Percentiles rank a stretch among this genome's conserved stretches.
Conservation (phyloP, 2,113 vertebrate species). For the Anser brachyrhynchus region DNA sequence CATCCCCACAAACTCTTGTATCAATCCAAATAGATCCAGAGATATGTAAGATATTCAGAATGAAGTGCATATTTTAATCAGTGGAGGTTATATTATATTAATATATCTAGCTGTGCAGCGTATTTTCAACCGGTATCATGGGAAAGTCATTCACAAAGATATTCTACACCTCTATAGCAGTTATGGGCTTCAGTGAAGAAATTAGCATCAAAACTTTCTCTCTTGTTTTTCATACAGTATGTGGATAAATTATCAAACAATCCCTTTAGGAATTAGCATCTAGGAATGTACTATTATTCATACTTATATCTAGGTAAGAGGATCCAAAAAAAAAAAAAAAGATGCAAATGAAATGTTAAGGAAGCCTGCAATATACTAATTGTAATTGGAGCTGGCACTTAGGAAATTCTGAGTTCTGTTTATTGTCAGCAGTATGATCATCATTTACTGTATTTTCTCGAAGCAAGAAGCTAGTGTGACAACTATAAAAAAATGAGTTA, state of each 20-base stretch:
- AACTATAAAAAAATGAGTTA: not conserved
- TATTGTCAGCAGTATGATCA: not conserved
- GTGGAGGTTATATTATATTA: not conserved
- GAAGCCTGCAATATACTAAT: not conserved
- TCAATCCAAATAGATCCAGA: not conserved
- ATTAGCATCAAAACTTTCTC: not conserved
- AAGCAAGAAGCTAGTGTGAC: not conserved
- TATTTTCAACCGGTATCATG: not conserved
- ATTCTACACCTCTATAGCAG: not conserved
- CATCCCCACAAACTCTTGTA: not conserved
- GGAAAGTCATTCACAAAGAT: not conserved
- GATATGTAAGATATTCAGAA: not conserved
- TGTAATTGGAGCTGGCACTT: not conserved
- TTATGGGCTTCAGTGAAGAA: not conserved
- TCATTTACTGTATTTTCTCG: not conserved
- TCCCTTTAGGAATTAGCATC: not conserved
- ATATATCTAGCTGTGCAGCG: fast-evolving
- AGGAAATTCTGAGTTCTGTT: not conserved
- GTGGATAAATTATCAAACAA: not conserved
- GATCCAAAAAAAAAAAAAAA: not conserved
- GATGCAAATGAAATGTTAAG: not conserved
- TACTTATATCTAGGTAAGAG: not conserved
- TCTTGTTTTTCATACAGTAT: not conserved
- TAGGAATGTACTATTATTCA: not conserved
- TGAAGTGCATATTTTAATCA: not conserved